Percentiles rank a stretch among this genome's conserved stretches.
These are phyloP conservation scores for Agonopterix subpropinquella DNA, from an alignment of 2,888 invertebrate species.

Conservation along the genomic window DNA sequence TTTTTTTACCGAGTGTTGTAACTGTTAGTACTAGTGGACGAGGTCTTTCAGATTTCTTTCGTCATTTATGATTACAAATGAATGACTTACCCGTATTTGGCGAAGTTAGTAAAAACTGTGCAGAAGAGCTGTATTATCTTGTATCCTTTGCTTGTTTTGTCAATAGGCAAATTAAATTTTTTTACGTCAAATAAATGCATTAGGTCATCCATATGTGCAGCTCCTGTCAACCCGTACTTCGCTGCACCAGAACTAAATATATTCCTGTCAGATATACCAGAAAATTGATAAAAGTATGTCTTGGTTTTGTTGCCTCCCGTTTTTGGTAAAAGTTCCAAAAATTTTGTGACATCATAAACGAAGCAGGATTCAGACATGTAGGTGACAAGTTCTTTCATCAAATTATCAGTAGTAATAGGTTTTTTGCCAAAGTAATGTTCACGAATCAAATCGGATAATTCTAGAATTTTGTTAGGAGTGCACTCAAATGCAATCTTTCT, in stretches of 20 bases:
- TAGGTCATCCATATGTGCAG: conserved; percentile 46
- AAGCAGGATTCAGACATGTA: conserved; percentile 23
- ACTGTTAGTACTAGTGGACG: conserved; percentile 11
- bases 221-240: conserved; percentile 33
- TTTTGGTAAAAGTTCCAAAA: conserved; percentile 17
- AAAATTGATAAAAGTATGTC: conserved; percentile 36
- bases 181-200: conserved; percentile 43
- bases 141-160: conserved; percentile 31
- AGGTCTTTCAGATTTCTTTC: conserved; percentile 7
- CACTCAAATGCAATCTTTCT: conserved; percentile 25
- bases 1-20: conserved; percentile 12
- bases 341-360: conserved; percentile 22
- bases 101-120: conserved; percentile 43
- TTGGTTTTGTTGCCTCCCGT: conserved; percentile 13
- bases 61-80: no score
- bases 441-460: conserved; percentile 30
- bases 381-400: conserved; percentile 26
- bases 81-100: conserved; percentile 46
- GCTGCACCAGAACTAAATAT: conserved; percentile 24
- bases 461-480: conserved; percentile 20
- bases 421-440: conserved; percentile 28
- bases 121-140: conserved; percentile 38
- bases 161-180: conserved; percentile 22
- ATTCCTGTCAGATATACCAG: conserved; percentile 36
- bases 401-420: conserved; percentile 39